Percentiles rank a stretch among this genome's conserved stretches.
Evolutionary conservation across 1,140 invertebrate genomes (phyloP).

Genomic region (Triops cancriformis): DNA sequence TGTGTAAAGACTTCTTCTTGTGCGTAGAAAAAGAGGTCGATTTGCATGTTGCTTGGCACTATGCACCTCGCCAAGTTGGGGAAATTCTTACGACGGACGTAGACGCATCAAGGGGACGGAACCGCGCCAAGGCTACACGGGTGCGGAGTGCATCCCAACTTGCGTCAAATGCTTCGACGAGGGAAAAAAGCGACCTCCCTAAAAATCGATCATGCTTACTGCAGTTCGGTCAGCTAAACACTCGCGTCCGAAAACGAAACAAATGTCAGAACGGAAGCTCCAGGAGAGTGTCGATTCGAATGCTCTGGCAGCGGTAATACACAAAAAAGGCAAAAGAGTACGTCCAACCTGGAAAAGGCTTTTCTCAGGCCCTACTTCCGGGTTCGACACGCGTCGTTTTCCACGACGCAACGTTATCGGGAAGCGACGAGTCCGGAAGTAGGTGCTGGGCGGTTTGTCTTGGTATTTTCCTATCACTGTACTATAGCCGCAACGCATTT

Average conservation of each 20-base stretch:
- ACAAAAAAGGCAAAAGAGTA: neutral
- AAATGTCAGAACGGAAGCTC: neutral
- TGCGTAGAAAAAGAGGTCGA: neutral
- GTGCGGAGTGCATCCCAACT: slow-evolving; percentile 1
- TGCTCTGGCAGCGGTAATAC: neutral
- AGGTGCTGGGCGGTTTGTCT: neutral
- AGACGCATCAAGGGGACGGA: neutral
- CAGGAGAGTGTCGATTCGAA: neutral
- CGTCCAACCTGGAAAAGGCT: neutral
- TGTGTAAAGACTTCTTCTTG: neutral
- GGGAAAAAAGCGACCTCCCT: neutral
- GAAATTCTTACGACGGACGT: slow-evolving; percentile 10
- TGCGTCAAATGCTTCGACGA: neutral
- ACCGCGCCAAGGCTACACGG: slow-evolving; percentile 7
- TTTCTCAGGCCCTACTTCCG: neutral
- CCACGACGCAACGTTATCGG: neutral
- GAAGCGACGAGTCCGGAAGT: neutral
- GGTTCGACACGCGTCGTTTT: slow-evolving; percentile 12
- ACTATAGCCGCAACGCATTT: neutral
- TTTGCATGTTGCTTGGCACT: neutral
- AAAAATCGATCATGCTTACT: neutral
- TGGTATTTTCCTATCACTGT: neutral
- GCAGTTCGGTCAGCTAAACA: neutral
- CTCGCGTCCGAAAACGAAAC: neutral
- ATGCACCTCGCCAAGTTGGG: neutral